These are phyloP conservation scores for Calonectris borealis DNA, from an alignment of 2,113 vertebrate species.

Conservation along the genomic window DNA sequence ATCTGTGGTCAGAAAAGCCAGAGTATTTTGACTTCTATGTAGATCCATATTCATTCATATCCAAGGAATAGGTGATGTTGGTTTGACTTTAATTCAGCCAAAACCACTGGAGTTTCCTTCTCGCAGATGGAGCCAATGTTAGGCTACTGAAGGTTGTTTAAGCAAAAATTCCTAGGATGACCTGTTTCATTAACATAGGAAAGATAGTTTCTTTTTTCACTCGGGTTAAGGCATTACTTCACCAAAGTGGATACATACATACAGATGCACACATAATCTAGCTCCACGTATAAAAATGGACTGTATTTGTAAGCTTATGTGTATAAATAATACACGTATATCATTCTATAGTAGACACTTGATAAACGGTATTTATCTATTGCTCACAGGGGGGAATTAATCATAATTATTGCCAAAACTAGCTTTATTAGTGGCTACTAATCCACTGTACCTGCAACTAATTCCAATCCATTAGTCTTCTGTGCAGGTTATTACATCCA, in stretches of 20 bases:
- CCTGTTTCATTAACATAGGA: not conserved
- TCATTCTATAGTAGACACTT: not conserved
- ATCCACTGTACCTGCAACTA: not conserved
- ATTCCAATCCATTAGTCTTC: not conserved
- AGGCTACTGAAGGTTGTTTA: not conserved
- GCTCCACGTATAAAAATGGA: not conserved
- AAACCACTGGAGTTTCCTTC: not conserved
- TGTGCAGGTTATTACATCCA: not conserved
- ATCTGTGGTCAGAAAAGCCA: conserved; percentile 66
- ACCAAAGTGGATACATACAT: not conserved
- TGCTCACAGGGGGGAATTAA: not conserved
- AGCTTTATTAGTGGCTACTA: not conserved
- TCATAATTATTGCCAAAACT: not conserved
- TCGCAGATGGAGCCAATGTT: not conserved
- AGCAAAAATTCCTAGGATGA: not conserved
- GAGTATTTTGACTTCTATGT: conserved; percentile 2
- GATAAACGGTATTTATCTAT: not conserved
- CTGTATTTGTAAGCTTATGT: not conserved
- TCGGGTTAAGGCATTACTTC: not conserved
- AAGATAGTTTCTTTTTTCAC: not conserved
- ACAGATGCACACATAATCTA: not conserved
- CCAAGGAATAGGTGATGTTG: not conserved
- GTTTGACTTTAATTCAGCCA: not conserved
- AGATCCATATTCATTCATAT: not conserved
- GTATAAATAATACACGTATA: not conserved